phyloP scores from a whole-genome alignment of 2,797 vertebrate genomes.

The Eremophila alpestris region DNA sequence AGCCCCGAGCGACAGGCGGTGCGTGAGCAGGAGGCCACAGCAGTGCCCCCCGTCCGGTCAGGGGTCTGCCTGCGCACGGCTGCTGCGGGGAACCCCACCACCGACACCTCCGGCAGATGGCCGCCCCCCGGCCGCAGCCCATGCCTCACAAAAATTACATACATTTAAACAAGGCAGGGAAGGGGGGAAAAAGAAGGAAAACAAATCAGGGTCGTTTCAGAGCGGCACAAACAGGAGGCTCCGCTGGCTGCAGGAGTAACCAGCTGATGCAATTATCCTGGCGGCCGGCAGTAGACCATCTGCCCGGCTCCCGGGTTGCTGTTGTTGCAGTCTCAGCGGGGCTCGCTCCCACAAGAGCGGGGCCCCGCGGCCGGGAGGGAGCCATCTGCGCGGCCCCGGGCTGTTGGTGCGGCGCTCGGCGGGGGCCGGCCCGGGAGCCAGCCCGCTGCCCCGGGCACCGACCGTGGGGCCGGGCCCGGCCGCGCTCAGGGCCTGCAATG shows the following conservation, averaged over 20 bases:
- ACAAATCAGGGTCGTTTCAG: background rate
- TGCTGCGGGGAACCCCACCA: background rate
- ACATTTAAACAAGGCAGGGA: background rate
- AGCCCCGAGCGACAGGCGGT: background rate
- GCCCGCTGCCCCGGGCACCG: background rate
- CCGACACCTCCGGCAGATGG: background rate
- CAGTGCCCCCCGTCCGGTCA: background rate
- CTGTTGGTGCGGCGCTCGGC: background rate
- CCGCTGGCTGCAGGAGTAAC: slow-evolving; percentile 46
- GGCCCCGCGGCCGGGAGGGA: slow-evolving; percentile 25
- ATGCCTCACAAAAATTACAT: background rate
- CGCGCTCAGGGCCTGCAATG: background rate
- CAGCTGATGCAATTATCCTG: slow-evolving; percentile 67
- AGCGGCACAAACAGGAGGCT: background rate
- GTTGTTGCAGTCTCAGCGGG: slow-evolving; percentile 68
- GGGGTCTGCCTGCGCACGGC: background rate
- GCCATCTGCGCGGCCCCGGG: slow-evolving; percentile 63
- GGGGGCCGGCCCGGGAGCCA: background rate
- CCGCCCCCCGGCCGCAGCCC: background rate
- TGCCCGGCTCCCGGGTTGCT: slow-evolving; percentile 63
- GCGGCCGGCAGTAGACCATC: slow-evolving; percentile 66
- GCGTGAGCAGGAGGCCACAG: background rate
- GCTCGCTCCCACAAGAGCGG: slow-evolving; percentile 56
- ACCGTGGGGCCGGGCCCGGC: background rate
- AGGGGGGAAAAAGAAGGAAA: background rate